Evolutionary conservation across 1,140 invertebrate genomes (phyloP), one percentile per base, ranked within the genome.

Genomic region (Dinoponera quadriceps): DNA sequence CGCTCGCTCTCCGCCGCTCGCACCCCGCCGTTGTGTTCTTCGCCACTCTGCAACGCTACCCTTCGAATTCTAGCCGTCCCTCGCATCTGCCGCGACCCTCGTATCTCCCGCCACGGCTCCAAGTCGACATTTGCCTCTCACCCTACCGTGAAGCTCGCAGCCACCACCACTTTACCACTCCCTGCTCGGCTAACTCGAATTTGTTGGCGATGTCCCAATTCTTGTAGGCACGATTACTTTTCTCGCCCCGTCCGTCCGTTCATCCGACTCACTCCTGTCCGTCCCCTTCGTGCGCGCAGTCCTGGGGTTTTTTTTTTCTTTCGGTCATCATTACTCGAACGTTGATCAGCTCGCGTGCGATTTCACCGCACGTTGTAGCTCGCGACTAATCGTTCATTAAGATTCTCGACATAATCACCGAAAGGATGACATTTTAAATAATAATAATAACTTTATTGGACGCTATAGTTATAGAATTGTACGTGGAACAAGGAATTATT

Each of bases 181-280:
- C 82, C 90, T 91, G 92, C 90, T 90, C 86, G 89, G 88, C 91
- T 90, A 93, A 93, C 91, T 93, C 90, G 90, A 92, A 93, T 93
- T 93, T 91, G 90, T 92, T 92, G 92, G 89, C 91, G 88, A 92
- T 92, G 91, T 93, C 91, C 92, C 90, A 93, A 91, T 93, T 93
- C 90, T 89, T 84, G 87, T 88, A 77, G 60, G 59, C 38, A 73
- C 83, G 44, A 55, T 44, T 75, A 74, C 68, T 73, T 87, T 82
- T 84, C 86, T 84, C 85, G 54, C 85, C 69, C 63, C 57, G 62
- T 80, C 85, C 63, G 66, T 48, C 55, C 38, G 29, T 5, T n/a
- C n/a, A 5, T 33, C 51, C 49, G 18, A n/a, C 29, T 2, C 29
- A 9, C 18, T 54, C 7, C 16, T 14, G 20, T 27, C 66, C 9